A percentile compares a stretch with the other conserved stretches of the same genome.
Conservation (phyloP, 2,113 vertebrate species). For the Rhipidura dahli region DNA sequence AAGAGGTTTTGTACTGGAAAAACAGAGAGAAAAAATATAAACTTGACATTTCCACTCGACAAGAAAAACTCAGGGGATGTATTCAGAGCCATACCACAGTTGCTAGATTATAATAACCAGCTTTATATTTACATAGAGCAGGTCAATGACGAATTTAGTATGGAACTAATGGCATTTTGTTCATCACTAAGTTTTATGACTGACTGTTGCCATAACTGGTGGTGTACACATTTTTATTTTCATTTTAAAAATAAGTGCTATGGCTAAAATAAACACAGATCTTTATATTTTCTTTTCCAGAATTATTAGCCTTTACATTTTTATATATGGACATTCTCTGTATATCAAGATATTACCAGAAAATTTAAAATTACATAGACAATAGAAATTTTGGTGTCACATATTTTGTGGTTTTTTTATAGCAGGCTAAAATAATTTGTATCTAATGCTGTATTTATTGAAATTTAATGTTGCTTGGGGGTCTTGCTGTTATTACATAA, state of each 20-base stretch:
- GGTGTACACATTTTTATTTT: not conserved
- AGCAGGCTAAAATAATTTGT: conserved; percentile 18
- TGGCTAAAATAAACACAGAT: not conserved
- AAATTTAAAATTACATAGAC: not conserved
- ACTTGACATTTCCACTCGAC: not conserved
- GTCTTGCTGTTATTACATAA: not conserved
- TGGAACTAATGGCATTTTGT: not conserved
- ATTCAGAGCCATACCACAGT: not conserved
- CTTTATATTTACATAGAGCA: not conserved
- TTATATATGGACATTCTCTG: not conserved
- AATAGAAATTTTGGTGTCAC: not conserved
- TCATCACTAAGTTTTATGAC: not conserved
- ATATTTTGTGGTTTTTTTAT: not conserved
- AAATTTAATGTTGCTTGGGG: not conserved
- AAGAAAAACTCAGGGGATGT: not conserved
- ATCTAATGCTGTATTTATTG: not conserved
- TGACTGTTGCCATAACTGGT: not conserved
- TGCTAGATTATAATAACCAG: not conserved
- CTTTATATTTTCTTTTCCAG: not conserved
- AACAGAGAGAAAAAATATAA: not conserved
- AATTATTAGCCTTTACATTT: not conserved
- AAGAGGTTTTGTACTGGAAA: not conserved
- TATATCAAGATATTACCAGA: not conserved
- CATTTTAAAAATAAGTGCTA: not conserved
- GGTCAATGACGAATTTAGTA: not conserved